Percentiles rank a stretch among this genome's conserved stretches.
Conservation (phyloP, 2,113 vertebrate species). For the Astur gentilis region DNA sequence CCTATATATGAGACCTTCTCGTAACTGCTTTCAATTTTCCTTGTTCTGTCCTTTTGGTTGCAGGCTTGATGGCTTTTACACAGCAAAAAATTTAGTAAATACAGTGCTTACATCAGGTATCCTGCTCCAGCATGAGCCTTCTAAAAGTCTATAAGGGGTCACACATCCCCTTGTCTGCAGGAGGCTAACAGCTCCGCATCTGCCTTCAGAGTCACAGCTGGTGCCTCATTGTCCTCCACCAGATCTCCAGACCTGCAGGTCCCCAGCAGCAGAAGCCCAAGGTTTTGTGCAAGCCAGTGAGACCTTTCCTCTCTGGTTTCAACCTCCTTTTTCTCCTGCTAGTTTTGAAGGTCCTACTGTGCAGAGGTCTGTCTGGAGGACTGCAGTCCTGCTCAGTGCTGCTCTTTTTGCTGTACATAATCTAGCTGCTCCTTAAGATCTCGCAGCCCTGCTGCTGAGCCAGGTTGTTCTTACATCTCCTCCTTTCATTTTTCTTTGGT, state of each 20-base stretch:
- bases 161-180: background rate
- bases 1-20: background rate
- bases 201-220: background rate
- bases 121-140: background rate
- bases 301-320: background rate
- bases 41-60: background rate
- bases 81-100: background rate
- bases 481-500: background rate
- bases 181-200: background rate
- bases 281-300: background rate
- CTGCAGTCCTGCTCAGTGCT: background rate
- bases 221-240: background rate
- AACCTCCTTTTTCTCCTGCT: background rate
- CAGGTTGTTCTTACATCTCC: background rate
- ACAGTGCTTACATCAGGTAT: background rate
- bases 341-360: background rate
- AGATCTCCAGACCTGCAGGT: background rate
- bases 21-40: background rate
- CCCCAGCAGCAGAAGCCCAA: background rate
- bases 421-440: background rate
- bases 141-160: background rate
- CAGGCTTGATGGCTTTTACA: background rate
- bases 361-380: background rate
- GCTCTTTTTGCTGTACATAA: fast-evolving
- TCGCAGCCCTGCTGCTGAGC: background rate